Evolutionary conservation across 2,888 invertebrate species (phyloP).

Genomic region (Xanthia icteritia): DNA sequence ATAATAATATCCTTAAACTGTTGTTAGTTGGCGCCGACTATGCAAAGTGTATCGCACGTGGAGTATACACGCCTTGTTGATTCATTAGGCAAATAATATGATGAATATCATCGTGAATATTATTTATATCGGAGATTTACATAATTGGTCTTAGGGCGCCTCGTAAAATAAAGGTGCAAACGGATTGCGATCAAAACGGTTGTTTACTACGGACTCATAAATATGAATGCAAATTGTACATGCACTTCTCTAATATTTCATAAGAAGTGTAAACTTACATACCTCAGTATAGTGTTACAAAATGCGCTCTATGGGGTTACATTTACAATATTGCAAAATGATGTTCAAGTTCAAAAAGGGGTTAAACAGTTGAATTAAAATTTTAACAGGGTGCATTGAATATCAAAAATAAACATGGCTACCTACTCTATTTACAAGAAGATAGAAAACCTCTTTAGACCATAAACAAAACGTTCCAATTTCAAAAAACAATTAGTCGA

Average conservation of each 20-base stretch:
- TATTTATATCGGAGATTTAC: constrained; percentile 34
- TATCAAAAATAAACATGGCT: constrained; percentile 1
- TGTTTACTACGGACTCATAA: background rate
- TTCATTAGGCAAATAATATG: constrained; percentile 48
- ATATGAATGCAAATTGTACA: background rate
- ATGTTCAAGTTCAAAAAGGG: background rate
- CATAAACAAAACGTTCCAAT: background rate
- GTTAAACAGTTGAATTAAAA: background rate
- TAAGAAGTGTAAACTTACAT: background rate
- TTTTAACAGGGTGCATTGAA: background rate
- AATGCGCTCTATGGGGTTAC: background rate
- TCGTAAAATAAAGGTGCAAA: constrained; percentile 10
- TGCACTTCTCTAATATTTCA: background rate
- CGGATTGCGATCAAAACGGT: background rate
- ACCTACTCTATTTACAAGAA: background rate
- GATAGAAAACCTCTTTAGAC: background rate
- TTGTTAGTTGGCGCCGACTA: constrained; percentile 55
- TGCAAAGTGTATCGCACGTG: constrained; percentile 53
- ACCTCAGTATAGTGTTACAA: background rate
- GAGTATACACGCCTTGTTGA: constrained; percentile 22
- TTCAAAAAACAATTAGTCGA: constrained; percentile 4
- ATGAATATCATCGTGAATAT: constrained; percentile 26
- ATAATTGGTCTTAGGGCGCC: constrained; percentile 31
- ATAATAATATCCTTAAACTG: constrained; percentile 42
- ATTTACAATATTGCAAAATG: background rate